phyloP scores from a whole-genome alignment of 2,113 vertebrate species.

The Cairina moschata region DNA sequence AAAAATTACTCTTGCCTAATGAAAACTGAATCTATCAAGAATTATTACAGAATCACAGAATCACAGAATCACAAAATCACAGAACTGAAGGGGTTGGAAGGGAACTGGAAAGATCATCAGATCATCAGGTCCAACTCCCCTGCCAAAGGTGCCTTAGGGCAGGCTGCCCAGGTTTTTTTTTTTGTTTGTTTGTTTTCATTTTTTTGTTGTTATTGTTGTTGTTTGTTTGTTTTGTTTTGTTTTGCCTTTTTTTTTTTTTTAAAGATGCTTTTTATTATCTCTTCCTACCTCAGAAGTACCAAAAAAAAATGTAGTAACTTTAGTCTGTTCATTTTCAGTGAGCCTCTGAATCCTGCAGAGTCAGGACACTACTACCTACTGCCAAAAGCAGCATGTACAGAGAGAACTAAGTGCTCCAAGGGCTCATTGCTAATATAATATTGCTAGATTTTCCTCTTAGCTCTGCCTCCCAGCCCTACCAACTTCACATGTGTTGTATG shows the following conservation, averaged over 20 bases:
- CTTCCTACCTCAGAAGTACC: background rate
- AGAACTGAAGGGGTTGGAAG: too few relatives aligned
- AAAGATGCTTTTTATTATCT: background rate
- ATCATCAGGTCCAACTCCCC: too few relatives aligned
- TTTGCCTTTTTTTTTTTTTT: background rate
- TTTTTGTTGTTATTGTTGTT: too few relatives aligned
- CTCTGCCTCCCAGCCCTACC: background rate
- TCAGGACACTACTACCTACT: background rate
- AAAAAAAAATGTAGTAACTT: background rate
- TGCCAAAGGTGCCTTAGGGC: too few relatives aligned
- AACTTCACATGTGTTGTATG: rapidly evolving
- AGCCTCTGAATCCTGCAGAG: background rate
- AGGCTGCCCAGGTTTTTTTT: too few relatives aligned
- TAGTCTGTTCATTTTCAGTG: background rate
- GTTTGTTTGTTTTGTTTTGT: background rate
- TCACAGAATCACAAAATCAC: too few relatives aligned
- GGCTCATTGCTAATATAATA: background rate
- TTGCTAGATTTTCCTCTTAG: background rate
- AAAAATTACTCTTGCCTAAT: background rate
- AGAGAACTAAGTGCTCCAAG: background rate
- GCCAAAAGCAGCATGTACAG: background rate
- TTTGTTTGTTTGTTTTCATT: too few relatives aligned
- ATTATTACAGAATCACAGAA: background rate
- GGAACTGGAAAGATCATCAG: too few relatives aligned
- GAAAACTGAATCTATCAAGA: background rate